Base-by-base conservation (phyloP, 2,797 vertebrate genomes). In the Pelobates cultripes region DNA sequence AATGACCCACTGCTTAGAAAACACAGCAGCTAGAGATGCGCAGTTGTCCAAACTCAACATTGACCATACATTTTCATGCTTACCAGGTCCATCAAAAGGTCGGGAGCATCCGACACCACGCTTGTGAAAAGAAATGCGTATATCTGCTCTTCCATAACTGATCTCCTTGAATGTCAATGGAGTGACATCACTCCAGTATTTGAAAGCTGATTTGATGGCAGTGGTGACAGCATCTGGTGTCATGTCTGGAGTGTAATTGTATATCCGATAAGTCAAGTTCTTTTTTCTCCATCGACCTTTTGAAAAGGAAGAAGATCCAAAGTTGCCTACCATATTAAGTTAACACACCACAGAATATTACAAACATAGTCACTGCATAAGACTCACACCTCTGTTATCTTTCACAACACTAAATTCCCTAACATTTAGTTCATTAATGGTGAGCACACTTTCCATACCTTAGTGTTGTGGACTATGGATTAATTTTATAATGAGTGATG, bases 81-180 rank as follows among this genome's bases (percentile, higher is more conserved):
- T 85, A 97, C 96, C 96, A 3, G 85, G 92, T 28, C 96, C 96
- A 79, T 97, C 96, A 63, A 97, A 97, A 2, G 91, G 90, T 9
- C 85, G 87, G 1, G 90, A 70, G 86, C 96, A 97, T 79, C 66
- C 85, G 0, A 83, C 87, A 4, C 92, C 90, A 42, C 82, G 92
- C 73, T 88, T 90, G 15, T 97, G 96, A 87, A 97, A 97, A 44
- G 93, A 93, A 86, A 97, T 94, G 73, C 86, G 93, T 79, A 97
- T 96, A 87, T 97, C 96, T 0, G 95, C 92, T 77, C 90, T 85
- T 79, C 95, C 94, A 3, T 89, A 88, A 45, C 84, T 53, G 15
- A 96, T 87, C 86, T 97, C 95, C 76, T 85, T 92, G 88, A 97
- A 97, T 84, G 82, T 94, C 88, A 97, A 84, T 0, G 90, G 87